Evolutionary conservation across 2,888 invertebrate species (phyloP).

Genomic region (Bugula neritina): DNA sequence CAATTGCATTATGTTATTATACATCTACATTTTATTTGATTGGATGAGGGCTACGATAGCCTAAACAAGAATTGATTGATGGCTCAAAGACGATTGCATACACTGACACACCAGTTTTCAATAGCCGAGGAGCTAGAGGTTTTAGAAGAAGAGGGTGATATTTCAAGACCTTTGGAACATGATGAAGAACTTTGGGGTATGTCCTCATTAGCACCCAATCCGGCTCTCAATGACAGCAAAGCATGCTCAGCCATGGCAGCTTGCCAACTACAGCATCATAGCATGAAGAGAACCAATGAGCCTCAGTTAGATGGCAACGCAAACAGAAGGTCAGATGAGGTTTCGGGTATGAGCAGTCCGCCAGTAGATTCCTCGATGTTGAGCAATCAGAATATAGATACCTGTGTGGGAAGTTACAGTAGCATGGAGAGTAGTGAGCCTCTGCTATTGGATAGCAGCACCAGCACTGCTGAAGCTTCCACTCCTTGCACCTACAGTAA

Average conservation of each 20-base stretch:
- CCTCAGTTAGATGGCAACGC: not conserved
- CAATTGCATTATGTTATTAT: no score
- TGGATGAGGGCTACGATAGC: not conserved
- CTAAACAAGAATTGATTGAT: not conserved
- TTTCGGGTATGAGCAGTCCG: not conserved
- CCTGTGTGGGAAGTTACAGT: not conserved
- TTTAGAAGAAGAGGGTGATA: not conserved
- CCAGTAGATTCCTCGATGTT: not conserved
- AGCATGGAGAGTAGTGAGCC: conserved; percentile 21
- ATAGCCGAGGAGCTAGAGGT: not conserved
- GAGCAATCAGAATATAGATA: not conserved
- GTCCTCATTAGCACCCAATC: not conserved
- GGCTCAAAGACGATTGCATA: not conserved
- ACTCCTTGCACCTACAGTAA: not conserved
- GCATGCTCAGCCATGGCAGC: not conserved
- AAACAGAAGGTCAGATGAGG: not conserved
- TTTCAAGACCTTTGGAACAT: not conserved
- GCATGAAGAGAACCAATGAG: not conserved
- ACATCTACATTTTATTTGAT: not conserved
- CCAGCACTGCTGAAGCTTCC: not conserved
- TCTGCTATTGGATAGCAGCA: conserved; percentile 20
- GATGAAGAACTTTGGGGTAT: not conserved
- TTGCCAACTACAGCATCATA: not conserved
- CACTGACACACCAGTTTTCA: not conserved
- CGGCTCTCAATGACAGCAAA: not conserved